phyloP scores from a whole-genome alignment of 2,113 vertebrate genomes.

The Corapipo altera region DNA sequence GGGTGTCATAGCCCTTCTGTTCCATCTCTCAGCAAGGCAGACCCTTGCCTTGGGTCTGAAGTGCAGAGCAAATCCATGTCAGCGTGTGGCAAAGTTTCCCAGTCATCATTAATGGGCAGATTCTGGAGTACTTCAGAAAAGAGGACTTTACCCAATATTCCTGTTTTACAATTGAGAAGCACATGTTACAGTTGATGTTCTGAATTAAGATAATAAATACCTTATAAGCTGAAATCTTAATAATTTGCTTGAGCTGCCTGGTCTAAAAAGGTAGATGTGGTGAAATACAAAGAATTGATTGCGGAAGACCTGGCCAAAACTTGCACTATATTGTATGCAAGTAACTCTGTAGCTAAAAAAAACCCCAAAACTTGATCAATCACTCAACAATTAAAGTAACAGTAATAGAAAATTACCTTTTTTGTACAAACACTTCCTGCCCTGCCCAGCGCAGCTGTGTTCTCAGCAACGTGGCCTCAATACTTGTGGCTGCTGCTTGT shows the following conservation, averaged over 20 bases:
- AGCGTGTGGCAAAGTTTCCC: not conserved
- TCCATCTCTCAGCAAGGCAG: not conserved
- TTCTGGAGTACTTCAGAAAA: not conserved
- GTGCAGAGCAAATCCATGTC: not conserved
- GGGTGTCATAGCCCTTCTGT: not conserved
- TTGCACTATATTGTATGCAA: not conserved
- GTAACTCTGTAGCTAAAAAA: not conserved
- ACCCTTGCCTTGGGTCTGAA: not conserved
- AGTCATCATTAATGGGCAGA: not conserved
- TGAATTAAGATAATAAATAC: not conserved
- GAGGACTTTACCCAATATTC: not conserved
- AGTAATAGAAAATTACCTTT: not conserved
- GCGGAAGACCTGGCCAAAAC: not conserved
- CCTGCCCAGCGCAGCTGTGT: no score
- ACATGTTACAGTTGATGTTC: not conserved
- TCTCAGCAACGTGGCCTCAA: no score
- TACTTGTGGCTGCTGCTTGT: no score
- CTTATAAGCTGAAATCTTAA: not conserved
- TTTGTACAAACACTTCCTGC: not conserved
- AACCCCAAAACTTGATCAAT: rapidly evolving
- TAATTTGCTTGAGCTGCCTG: not conserved
- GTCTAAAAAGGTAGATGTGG: not conserved
- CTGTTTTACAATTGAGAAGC: not conserved
- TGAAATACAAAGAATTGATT: not conserved
- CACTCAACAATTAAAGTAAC: not conserved